Conservation (phyloP, 2,888 invertebrate species). For the Polydrusus cervinus region DNA sequence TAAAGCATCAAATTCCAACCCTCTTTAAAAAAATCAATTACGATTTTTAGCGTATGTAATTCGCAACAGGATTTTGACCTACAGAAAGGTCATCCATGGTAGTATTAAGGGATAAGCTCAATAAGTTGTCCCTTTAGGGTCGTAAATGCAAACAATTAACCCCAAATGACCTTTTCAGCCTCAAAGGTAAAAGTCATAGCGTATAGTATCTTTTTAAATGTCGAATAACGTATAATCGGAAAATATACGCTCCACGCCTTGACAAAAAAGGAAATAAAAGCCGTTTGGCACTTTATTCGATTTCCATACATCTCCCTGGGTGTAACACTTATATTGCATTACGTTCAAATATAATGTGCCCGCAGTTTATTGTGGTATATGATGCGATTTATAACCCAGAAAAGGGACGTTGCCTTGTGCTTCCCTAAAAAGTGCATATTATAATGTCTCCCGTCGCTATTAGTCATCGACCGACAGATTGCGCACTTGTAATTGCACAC, state of each 20-base stretch:
- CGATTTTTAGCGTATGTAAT: background rate
- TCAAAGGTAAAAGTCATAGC: slow-evolving; percentile 67
- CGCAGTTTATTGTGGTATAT: slow-evolving; percentile 54
- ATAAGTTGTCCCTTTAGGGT: slow-evolving; percentile 70
- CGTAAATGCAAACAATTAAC: slow-evolving; percentile 70
- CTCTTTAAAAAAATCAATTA: background rate
- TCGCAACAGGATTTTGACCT: slow-evolving; percentile 31
- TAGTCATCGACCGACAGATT: slow-evolving; percentile 60
- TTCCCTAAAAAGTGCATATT: slow-evolving; percentile 62
- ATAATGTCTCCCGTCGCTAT: slow-evolving; percentile 50
- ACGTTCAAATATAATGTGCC: slow-evolving; percentile 52
- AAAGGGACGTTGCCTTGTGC: slow-evolving; percentile 58
- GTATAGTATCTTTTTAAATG: slow-evolving; percentile 63
- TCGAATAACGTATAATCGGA: slow-evolving; percentile 57
- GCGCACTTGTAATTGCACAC: slow-evolving; percentile 54
- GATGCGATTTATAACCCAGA: slow-evolving; percentile 54
- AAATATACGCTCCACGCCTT: slow-evolving; percentile 57
- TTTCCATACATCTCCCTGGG: slow-evolving; percentile 54
- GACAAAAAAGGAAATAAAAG: slow-evolving; percentile 49
- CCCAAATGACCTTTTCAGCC: slow-evolving; percentile 68
- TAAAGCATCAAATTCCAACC: no score
- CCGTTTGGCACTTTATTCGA: slow-evolving; percentile 51
- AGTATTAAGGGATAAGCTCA: slow-evolving; percentile 69
- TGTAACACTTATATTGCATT: slow-evolving; percentile 54
- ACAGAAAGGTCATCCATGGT: slow-evolving; percentile 68